Evolutionary conservation across 1,140 invertebrate species (phyloP).

Genomic region (Cherax destructor): DNA sequence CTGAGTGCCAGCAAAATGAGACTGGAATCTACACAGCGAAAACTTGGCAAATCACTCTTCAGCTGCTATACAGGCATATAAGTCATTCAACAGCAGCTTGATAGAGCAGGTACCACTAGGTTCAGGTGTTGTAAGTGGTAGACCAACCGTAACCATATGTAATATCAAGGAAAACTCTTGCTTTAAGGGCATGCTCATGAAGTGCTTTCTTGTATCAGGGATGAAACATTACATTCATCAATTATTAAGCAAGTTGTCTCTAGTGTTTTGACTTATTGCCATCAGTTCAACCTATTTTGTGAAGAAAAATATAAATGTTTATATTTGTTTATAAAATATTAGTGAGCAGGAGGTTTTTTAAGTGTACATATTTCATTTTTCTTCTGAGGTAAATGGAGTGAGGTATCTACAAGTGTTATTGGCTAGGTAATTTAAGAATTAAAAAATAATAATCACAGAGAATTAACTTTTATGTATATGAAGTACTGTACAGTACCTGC

Average conservation of each 20-base stretch:
- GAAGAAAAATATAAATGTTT: background rate
- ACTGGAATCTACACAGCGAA: background rate
- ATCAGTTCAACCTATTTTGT: background rate
- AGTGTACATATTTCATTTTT: too few relatives aligned
- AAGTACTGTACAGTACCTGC: too few relatives aligned
- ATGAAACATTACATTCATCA: background rate
- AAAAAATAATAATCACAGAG: background rate
- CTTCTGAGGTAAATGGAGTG: background rate
- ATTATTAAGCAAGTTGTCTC: background rate
- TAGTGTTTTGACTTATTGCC: background rate
- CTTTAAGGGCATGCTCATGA: background rate
- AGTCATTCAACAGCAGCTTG: constrained; percentile 9
- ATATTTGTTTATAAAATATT: too few relatives aligned
- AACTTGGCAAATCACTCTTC: constrained; percentile 12
- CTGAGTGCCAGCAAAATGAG: constrained; percentile 27
- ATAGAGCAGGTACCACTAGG: constrained; percentile 5
- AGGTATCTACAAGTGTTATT: background rate
- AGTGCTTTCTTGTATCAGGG: background rate
- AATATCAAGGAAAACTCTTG: background rate
- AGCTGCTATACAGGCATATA: constrained; percentile 15
- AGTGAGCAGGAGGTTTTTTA: too few relatives aligned
- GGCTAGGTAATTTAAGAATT: background rate
- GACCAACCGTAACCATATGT: background rate
- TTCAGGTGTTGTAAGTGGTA: constrained; percentile 6
- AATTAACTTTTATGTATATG: too few relatives aligned